Evolutionary conservation across 2,113 vertebrate genomes (phyloP).

Genomic region (Psephotus haematonotus): DNA sequence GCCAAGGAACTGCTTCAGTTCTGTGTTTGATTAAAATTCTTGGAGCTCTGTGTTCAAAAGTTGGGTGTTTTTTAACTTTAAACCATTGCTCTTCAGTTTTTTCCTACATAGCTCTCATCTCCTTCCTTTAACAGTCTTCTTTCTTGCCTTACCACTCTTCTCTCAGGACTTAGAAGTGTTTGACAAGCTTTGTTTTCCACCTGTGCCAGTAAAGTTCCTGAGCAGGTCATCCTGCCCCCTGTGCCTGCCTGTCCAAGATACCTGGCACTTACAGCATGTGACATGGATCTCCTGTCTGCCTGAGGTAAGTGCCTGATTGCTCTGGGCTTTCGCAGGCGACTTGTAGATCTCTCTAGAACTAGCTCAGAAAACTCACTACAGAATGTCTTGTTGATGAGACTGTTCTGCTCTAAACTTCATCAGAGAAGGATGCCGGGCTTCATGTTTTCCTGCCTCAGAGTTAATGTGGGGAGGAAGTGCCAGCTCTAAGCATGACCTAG

Average conservation of each 20-base stretch:
- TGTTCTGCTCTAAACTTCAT: not conserved
- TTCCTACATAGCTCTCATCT: not conserved
- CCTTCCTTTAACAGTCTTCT: not conserved
- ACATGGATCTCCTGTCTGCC: constrained; percentile 13
- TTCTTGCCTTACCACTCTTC: not conserved
- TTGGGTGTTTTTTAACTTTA: not conserved
- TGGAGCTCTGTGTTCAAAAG: not conserved
- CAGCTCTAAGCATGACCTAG: not conserved
- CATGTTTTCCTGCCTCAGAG: not conserved
- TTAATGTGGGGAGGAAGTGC: not conserved
- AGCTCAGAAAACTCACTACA: not conserved
- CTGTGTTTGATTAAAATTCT: not conserved
- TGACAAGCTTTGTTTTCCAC: constrained; percentile 44
- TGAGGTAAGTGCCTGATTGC: constrained; percentile 44
- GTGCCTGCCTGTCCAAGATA: constrained; percentile 66
- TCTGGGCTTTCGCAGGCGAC: not conserved
- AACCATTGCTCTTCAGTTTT: not conserved
- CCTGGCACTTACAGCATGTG: constrained; percentile 77
- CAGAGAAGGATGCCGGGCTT: not conserved
- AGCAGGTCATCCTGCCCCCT: constrained; percentile 35
- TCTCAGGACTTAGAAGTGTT: constrained; percentile 74
- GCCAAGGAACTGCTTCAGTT: constrained; percentile 8
- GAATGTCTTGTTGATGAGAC: not conserved
- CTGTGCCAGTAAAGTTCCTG: not conserved
- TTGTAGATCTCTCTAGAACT: not conserved